Evolutionary conservation across 2,888 invertebrate species (phyloP).

Genomic region (Synergus itoensis): DNA sequence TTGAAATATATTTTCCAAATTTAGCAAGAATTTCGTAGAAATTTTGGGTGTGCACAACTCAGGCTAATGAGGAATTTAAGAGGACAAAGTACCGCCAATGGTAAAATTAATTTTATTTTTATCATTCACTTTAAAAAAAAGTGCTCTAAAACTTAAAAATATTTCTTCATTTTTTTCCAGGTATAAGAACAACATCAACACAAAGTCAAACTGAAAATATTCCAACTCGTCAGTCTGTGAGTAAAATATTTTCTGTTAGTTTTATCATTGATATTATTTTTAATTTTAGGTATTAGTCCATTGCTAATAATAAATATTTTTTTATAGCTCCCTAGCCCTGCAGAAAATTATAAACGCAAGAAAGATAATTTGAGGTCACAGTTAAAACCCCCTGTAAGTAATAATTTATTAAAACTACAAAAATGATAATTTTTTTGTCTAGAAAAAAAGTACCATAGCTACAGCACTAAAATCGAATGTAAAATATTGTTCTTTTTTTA

Average conservation of each 20-base stretch:
- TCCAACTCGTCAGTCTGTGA: neutral
- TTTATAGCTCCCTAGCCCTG: neutral
- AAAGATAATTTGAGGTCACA: neutral
- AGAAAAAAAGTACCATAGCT: too few species aligned
- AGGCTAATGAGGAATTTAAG: neutral
- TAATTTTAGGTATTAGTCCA: neutral
- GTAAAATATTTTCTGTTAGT: neutral
- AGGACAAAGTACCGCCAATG: neutral
- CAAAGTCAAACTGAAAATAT: neutral
- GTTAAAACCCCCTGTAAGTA: constrained; percentile 6
- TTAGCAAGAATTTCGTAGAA: neutral
- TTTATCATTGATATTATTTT: neutral
- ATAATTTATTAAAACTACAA: neutral
- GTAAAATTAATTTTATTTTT: neutral
- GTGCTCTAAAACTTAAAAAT: neutral
- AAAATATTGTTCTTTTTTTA: constrained; percentile 74
- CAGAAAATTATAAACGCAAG: neutral
- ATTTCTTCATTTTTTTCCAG: neutral
- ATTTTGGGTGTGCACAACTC: too few species aligned
- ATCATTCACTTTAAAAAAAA: neutral
- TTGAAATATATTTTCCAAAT: neutral
- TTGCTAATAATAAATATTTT: neutral
- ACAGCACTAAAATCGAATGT: too few species aligned
- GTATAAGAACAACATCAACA: neutral
- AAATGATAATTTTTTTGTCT: too few species aligned